Conservation (phyloP, 92 coral and sea anemone genomes). For the Parazoanthus darwini region DNA sequence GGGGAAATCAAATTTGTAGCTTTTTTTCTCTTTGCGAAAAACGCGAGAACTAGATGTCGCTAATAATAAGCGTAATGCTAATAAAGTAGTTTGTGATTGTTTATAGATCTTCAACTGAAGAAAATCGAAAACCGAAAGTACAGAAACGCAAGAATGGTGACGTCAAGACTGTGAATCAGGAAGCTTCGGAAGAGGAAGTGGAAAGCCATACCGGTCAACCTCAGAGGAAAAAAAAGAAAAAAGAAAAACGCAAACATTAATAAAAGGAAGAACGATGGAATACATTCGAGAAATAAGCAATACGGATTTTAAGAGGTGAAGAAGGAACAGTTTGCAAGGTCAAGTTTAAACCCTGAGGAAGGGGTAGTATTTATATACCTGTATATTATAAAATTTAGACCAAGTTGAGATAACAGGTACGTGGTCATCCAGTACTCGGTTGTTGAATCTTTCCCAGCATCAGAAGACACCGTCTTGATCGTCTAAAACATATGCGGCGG, state of each 20-base stretch:
- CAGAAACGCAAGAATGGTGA: conserved; percentile 21
- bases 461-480: conserved; percentile 49
- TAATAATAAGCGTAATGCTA: background rate
- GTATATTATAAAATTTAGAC: no score
- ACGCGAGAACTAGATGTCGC: no score
- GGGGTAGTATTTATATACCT: no score
- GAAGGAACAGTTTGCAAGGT: background rate
- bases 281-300: background rate
- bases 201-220: background rate
- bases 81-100: background rate
- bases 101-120: conserved; percentile 5
- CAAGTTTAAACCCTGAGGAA: no score
- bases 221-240: conserved; percentile 16
- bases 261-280: background rate
- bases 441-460: no score
- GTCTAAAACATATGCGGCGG: conserved; percentile 59
- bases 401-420: no score
- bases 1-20: no score
- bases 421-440: no score
- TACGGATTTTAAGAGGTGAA: background rate
- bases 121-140: background rate
- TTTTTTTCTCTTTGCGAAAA: no score
- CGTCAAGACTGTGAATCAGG: background rate
- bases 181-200: background rate
- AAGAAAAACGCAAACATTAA: conserved; percentile 14